Conservation (phyloP, 2,113 vertebrate species). For the Myrmecophaga tridactyla region DNA sequence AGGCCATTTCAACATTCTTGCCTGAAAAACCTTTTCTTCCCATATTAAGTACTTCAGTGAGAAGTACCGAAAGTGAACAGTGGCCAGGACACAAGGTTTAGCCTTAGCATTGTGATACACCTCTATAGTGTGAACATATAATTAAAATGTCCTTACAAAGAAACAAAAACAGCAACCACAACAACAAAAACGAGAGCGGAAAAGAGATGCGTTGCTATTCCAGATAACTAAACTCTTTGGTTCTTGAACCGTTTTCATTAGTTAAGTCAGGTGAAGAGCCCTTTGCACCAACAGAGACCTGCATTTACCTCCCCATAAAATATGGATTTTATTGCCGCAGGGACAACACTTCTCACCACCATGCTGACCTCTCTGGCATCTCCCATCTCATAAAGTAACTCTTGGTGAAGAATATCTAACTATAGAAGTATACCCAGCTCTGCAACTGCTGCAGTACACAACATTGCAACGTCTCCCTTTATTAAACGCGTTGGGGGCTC, state of each 20-base stretch:
- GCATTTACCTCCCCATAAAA: conserved; percentile 83
- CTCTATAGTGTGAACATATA: conserved; percentile 39
- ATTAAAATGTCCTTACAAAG: background rate
- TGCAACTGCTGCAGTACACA: background rate
- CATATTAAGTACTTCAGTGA: background rate
- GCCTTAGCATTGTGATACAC: conserved; percentile 16
- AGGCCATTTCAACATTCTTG: background rate
- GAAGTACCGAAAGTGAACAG: conserved; percentile 54
- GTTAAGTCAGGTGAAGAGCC: conserved; percentile 70
- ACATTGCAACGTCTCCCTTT: background rate
- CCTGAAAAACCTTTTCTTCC: background rate
- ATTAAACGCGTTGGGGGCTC: background rate
- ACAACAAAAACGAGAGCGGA: background rate
- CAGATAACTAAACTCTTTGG: conserved; percentile 78
- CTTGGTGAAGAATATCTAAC: conserved; percentile 56
- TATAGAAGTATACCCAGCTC: background rate
- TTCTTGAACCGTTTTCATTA: conserved; percentile 78
- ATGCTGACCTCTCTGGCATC: conserved; percentile 75
- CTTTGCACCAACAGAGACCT: conserved; percentile 70
- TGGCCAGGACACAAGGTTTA: background rate
- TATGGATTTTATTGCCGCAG: conserved; percentile 87
- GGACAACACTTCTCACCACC: conserved; percentile 72
- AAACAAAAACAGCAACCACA: background rate
- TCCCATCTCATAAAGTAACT: conserved; percentile 65
- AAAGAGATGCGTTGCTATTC: conserved; percentile 58